Percentiles rank a stretch among this genome's conserved stretches.
Evolutionary conservation across 2,113 vertebrate genomes (phyloP).

Genomic region (Neofelis nebulosa): DNA sequence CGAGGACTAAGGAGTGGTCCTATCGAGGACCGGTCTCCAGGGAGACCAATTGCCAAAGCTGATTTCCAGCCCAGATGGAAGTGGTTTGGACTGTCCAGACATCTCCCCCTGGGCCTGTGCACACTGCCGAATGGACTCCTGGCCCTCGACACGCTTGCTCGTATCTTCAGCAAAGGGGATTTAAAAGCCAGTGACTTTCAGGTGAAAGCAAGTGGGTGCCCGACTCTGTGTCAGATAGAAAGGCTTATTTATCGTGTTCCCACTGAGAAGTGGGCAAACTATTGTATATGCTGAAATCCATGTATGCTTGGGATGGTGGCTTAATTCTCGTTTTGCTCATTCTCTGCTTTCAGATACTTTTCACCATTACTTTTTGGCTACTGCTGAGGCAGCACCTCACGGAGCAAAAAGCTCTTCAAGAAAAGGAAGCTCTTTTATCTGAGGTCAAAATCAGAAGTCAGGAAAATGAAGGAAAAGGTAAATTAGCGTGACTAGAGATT

Average conservation of each 20-base stretch:
- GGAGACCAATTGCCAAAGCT: neutral
- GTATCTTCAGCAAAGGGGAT: neutral
- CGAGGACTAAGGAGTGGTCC: neutral
- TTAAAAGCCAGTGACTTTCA: neutral
- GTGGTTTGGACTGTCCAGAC: neutral
- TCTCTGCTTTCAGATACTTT: conserved; percentile 91
- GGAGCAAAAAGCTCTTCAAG: conserved; percentile 90
- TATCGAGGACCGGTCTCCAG: neutral
- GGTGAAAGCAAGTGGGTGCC: neutral
- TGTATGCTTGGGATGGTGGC: neutral
- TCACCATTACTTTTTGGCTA: conserved; percentile 97
- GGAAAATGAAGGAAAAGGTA: conserved; percentile 91
- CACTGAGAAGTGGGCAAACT: neutral
- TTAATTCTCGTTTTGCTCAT: conserved; percentile 51
- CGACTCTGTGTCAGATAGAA: neutral
- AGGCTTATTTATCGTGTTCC: neutral
- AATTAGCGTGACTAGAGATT: conserved; percentile 18
- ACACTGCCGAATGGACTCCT: neutral
- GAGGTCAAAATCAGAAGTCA: conserved; percentile 92
- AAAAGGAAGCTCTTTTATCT: conserved; percentile 88
- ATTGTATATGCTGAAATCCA: neutral
- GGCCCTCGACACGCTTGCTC: fast-evolving
- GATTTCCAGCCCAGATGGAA: neutral
- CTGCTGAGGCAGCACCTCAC: conserved; percentile 96
- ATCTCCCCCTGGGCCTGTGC: neutral